Percentiles rank a stretch among this genome's conserved stretches.
These are phyloP conservation scores for Halisarca cf. caerulea DNA, from an alignment of 37 sponge, comb jelly and placozoan species.

Conservation along the genomic window DNA sequence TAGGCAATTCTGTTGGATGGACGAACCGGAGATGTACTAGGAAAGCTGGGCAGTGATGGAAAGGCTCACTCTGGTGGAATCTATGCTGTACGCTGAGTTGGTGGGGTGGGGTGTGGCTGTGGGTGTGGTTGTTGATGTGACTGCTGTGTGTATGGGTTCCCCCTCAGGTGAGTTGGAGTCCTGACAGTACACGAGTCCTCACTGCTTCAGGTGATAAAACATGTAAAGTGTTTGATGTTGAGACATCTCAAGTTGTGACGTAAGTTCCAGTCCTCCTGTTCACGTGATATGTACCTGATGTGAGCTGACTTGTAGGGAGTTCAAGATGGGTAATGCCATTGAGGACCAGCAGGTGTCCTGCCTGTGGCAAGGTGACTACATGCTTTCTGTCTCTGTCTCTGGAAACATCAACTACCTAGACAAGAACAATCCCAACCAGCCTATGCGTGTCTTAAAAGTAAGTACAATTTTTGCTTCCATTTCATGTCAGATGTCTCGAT, in stretches of 20 bases:
- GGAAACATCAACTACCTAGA: slow-evolving; percentile 96
- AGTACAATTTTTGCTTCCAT: slow-evolving; percentile 15
- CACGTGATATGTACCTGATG: not conserved
- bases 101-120: slow-evolving; percentile 14
- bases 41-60: slow-evolving; percentile 75
- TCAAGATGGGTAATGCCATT: slow-evolving; percentile 84
- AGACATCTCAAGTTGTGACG: slow-evolving; percentile 78
- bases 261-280: not conserved
- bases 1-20: slow-evolving; percentile 84
- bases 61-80: slow-evolving; percentile 91
- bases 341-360: slow-evolving; percentile 94
- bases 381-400: slow-evolving; percentile 88
- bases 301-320: no score
- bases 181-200: slow-evolving; percentile 80
- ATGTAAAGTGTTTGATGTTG: slow-evolving; percentile 93
- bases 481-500: not conserved
- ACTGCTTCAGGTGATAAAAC: slow-evolving; percentile 98
- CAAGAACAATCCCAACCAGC: slow-evolving; percentile 80
- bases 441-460: slow-evolving; percentile 77
- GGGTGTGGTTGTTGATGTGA: not conserved
- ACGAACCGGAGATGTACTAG: slow-evolving; percentile 77
- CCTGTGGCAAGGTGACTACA: slow-evolving; percentile 91
- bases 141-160: not conserved
- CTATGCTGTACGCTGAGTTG: slow-evolving; percentile 62
- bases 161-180: slow-evolving; percentile 72